phyloP scores from a whole-genome alignment of 2,113 vertebrate species.

The Platichthys stellatus region DNA sequence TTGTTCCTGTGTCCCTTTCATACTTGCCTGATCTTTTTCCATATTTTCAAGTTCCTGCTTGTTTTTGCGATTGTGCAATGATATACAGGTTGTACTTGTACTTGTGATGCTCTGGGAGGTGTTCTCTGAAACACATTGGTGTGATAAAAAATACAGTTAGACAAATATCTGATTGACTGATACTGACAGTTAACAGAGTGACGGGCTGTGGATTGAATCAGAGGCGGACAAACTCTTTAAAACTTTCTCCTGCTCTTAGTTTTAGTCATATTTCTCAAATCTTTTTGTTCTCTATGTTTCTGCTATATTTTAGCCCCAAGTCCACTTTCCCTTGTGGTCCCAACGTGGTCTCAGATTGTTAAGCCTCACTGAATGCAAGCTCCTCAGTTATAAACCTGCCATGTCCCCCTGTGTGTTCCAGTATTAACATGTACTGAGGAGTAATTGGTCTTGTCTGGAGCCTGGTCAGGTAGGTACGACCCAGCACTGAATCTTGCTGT shows the following conservation, averaged over 20 bases:
- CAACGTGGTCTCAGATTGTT: neutral
- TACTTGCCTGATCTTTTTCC: neutral
- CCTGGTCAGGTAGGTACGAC: slow-evolving; percentile 79
- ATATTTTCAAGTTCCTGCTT: neutral
- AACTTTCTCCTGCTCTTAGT: neutral
- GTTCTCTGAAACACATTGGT: neutral
- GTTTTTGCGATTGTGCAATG: too few relatives aligned
- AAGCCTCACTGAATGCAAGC: neutral
- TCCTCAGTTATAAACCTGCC: slow-evolving; percentile 37
- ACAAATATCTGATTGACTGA: neutral
- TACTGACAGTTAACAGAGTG: neutral
- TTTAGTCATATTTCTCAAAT: too few relatives aligned
- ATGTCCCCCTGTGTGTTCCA: slow-evolving; percentile 78
- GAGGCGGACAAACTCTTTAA: neutral
- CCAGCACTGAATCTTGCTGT: slow-evolving; percentile 37
- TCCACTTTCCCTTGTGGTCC: neutral
- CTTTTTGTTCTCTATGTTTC: too few relatives aligned
- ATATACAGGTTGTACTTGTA: too few relatives aligned
- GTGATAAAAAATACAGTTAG: neutral
- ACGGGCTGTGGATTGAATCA: neutral
- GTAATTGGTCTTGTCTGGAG: slow-evolving; percentile 60
- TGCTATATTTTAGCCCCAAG: neutral
- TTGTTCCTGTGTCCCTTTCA: neutral
- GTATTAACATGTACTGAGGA: slow-evolving; percentile 79
- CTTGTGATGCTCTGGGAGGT: too few relatives aligned